Percentiles rank a stretch among this genome's conserved stretches.
Evolutionary conservation across 2,797 vertebrate species (phyloP).

Genomic region (Chrosomus eos): DNA sequence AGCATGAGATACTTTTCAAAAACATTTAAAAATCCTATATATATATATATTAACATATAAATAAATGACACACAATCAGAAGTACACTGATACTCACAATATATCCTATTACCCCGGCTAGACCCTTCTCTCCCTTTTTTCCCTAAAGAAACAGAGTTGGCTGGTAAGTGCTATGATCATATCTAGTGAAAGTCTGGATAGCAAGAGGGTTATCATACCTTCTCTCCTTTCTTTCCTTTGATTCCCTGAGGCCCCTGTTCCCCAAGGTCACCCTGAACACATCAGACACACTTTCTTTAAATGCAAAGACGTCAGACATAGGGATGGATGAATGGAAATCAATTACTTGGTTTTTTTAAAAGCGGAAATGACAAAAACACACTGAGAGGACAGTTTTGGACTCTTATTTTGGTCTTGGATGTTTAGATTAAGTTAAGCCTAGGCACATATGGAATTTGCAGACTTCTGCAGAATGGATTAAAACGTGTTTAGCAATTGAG

Average conservation of each 20-base stretch:
- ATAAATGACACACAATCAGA: background rate
- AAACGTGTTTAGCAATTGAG: background rate
- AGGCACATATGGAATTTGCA: background rate
- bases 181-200: background rate
- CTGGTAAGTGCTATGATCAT: background rate
- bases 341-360: background rate
- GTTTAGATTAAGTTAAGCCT: background rate
- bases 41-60: background rate
- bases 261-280: slow-evolving; percentile 76
- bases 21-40: background rate
- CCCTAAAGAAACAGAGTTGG: slow-evolving; percentile 67
- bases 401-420: background rate
- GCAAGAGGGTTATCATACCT: slow-evolving; percentile 59
- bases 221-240: slow-evolving; percentile 72
- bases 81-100: slow-evolving; percentile 67
- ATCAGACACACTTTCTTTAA: background rate
- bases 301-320: background rate
- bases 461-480: background rate
- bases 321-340: background rate
- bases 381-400: background rate
- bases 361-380: background rate
- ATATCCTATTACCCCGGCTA: slow-evolving; percentile 73
- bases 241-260: slow-evolving; percentile 74
- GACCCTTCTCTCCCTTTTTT: slow-evolving; percentile 71
- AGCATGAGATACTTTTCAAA: background rate